Evolutionary conservation across 64 coral and sea anemone species (phyloP), one percentile per base, ranked within the genome.

Genomic region (Stylophora pistillata): DNA sequence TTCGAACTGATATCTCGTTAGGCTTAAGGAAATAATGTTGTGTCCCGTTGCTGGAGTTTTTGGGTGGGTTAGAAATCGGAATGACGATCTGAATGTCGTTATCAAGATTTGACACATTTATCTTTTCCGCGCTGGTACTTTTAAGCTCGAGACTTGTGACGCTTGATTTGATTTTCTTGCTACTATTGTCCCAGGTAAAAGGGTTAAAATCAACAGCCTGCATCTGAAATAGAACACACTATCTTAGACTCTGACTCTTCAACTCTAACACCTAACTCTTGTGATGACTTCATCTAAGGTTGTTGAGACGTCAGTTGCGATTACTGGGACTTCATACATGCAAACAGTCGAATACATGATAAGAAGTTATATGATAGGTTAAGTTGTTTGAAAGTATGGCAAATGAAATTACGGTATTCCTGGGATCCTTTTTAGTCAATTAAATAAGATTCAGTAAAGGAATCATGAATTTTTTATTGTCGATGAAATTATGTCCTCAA

Each of bases 21-120:
- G 94, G 94, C 54, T 96, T 96, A 15, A 82, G 25, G 58, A 96
- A 96, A 30, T 85, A 89, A 21, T 71, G 71, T 13, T 95, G 78
- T 3, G 78, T 25, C 18, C 1, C 29, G 30, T 56, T 55, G 56
- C 33, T 81, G n/a, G 3, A 18, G 85, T 65, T 68, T 3, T 62
- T 82, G 11, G 18, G 33, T 65, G 14, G 31, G 10, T 10, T 82
- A 2, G 34, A 73, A 71, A 72, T 82, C 23, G 88, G 88, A 37
- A 90, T 82, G 23, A 73, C 77, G 1, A 90, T 72, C 20, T 80
- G 77, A 16, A 90, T 81, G 4, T 78, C 76, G 16, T 79, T 47
- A 90, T 70, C 63, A 53, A 90, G 88, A 52, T 81, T 81, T 55
- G 88, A 82, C 18, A 90, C 26, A 9, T 90, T 82, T 10, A 68